Base-by-base conservation (phyloP, 2,113 vertebrate species). In the Clupea harengus region DNA sequence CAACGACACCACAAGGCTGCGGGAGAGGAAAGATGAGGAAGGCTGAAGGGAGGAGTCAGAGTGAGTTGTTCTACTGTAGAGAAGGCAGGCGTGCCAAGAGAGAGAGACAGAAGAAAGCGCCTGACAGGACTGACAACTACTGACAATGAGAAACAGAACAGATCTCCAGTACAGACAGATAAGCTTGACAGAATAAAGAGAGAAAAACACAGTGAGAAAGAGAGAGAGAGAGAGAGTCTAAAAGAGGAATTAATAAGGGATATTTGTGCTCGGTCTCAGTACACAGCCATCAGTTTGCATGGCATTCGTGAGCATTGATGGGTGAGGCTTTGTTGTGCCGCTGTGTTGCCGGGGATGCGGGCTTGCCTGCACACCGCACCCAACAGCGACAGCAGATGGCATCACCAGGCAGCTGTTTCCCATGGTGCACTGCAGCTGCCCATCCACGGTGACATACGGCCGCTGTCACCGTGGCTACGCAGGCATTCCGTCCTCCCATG, bases 371-470 rank as follows among this genome's bases (percentile, higher is more conserved):
- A 4, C 54, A 39, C 11, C 50, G 49, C 44, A 39, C 10, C 18
- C 47, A 8, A 10, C 82, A 47, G 13, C 32, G 9, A 2, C 20
- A 82, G 49, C 81, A 86, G 82, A 80, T 80, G 85, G 85, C 83
- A 72, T 75, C 82, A 32, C 64, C 49, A 52, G 49, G 60, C 25
- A 78, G 50, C 17, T 72, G 2, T 84, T 45, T 81, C 83, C 83
- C 83, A 84, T 49, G 18, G 75, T 87, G 72, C 82, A 25, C 44
- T 80, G 82, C 82, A 84, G 72, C 39, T 57, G 44, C 45, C 75
- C n/a, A 46, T 25, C 18, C 18, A 57, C 32, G 15, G 11, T 83
- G 47, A 83, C 50, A 83, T 44, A 57, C 72, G 28, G 72, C 72
- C 72, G 72, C 72, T 78, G 72, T 78, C 72, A 13, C 72, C 72